phyloP scores from a whole-genome alignment of 2,888 invertebrate genomes.

The Orthosia cruda region DNA sequence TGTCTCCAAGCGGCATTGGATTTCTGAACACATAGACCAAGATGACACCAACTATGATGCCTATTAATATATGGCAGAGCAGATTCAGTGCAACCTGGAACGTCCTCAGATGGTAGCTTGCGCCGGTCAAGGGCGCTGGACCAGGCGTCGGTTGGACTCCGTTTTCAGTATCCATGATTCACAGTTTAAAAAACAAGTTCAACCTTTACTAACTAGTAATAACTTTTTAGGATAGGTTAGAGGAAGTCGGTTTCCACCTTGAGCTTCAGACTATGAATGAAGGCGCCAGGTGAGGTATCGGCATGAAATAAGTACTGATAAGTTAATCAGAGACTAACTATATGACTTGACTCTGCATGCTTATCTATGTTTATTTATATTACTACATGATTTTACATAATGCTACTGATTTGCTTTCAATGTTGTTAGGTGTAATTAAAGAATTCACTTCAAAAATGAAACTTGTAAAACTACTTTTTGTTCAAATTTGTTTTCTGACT shows the following conservation, averaged over 20 bases:
- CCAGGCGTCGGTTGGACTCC: slow-evolving; percentile 1
- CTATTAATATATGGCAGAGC: slow-evolving; percentile 81
- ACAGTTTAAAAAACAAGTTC: slow-evolving; percentile 4
- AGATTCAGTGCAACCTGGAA: slow-evolving; percentile 78
- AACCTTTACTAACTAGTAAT: no score
- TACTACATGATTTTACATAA: background rate
- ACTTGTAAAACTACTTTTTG: no score
- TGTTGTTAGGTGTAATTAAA: background rate
- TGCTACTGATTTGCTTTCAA: background rate
- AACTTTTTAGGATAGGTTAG: no score
- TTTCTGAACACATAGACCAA: slow-evolving; percentile 76
- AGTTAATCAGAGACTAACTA: slow-evolving; percentile 53
- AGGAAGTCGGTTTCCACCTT: slow-evolving; percentile 5
- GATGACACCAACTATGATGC: slow-evolving; percentile 76
- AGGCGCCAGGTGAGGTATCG: slow-evolving; percentile 7
- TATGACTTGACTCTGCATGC: slow-evolving; percentile 10
- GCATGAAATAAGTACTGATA: slow-evolving; percentile 49
- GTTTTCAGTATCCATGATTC: slow-evolving; percentile 52
- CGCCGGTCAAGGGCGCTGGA: slow-evolving; percentile 2
- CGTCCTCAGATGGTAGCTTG: slow-evolving; percentile 69
- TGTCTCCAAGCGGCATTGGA: slow-evolving; percentile 76
- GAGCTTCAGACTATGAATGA: slow-evolving; percentile 46
- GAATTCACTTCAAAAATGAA: no score
- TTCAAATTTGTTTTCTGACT: background rate
- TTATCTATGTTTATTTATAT: background rate